Evolutionary conservation across 2,113 vertebrate species (phyloP).

Genomic region (Limnothrissa miodon): DNA sequence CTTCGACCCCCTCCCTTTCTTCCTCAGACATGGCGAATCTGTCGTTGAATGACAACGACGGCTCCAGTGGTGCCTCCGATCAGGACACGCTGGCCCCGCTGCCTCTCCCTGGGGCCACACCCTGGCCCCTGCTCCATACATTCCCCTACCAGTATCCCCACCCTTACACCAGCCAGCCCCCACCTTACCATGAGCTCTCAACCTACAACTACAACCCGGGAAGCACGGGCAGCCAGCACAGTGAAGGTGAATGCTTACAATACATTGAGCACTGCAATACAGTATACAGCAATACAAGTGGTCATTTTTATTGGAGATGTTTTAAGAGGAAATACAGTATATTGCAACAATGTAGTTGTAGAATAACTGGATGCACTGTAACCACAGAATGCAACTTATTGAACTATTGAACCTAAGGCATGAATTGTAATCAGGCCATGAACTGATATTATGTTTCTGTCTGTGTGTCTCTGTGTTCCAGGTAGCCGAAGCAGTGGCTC

Average conservation of each 20-base stretch:
- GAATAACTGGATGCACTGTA: no score
- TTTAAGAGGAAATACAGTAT: no score
- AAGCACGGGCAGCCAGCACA: constrained; percentile 86
- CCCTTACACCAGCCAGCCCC: constrained; percentile 82
- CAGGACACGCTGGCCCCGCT: constrained; percentile 85
- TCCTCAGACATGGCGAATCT: constrained; percentile 79
- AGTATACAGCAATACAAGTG: no score
- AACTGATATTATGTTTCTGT: no score
- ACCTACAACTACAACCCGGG: constrained; percentile 80
- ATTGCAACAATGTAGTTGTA: no score
- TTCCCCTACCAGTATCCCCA: constrained; percentile 85
- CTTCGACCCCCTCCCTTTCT: not conserved
- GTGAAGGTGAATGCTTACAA: constrained; percentile 71
- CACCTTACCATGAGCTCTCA: constrained; percentile 84
- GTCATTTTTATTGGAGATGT: no score
- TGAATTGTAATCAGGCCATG: no score
- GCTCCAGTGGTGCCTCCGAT: constrained; percentile 84
- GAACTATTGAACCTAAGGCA: no score
- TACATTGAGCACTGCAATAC: not conserved
- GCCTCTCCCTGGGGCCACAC: constrained; percentile 76
- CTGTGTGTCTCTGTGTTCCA: constrained; percentile 42
- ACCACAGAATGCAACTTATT: no score
- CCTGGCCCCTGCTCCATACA: constrained; percentile 83
- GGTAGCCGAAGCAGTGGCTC: constrained; percentile 88
- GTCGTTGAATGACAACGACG: constrained; percentile 83